These are phyloP conservation scores for Neodiprion virginianus DNA, from an alignment of 1,140 invertebrate genomes.

Conservation along the genomic window DNA sequence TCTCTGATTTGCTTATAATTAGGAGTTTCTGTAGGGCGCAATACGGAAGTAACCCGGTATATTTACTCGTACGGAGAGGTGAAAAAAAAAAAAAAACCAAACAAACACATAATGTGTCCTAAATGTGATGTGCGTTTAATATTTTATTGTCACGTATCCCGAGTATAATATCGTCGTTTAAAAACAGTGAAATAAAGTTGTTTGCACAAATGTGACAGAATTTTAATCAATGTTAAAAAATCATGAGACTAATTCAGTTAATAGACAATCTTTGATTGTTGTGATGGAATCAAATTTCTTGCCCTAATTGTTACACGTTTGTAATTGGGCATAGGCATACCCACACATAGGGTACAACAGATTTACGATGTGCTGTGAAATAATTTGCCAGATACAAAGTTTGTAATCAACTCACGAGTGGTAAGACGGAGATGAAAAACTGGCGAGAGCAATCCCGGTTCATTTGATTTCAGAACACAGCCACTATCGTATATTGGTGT, in stretches of 20 bases:
- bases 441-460: no score
- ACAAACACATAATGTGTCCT: constrained; percentile 38
- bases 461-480: no score
- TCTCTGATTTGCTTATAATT: no score
- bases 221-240: neutral
- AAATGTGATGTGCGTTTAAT: constrained; percentile 44
- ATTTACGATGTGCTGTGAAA: no score
- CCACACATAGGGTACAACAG: no score
- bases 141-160: constrained; percentile 47
- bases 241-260: neutral
- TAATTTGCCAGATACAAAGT: no score
- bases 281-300: neutral
- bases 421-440: no score
- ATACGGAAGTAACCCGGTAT: no score
- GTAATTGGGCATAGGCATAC: neutral
- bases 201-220: constrained; percentile 9
- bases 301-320: constrained; percentile 8
- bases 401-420: no score
- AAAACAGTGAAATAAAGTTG: constrained; percentile 24
- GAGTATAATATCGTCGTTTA: constrained; percentile 29
- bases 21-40: no score
- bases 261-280: neutral
- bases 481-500: no score
- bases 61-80: no score
- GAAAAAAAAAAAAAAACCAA: neutral